These are phyloP conservation scores for Goniozus legneri DNA, from an alignment of 1,140 invertebrate species.

Conservation along the genomic window DNA sequence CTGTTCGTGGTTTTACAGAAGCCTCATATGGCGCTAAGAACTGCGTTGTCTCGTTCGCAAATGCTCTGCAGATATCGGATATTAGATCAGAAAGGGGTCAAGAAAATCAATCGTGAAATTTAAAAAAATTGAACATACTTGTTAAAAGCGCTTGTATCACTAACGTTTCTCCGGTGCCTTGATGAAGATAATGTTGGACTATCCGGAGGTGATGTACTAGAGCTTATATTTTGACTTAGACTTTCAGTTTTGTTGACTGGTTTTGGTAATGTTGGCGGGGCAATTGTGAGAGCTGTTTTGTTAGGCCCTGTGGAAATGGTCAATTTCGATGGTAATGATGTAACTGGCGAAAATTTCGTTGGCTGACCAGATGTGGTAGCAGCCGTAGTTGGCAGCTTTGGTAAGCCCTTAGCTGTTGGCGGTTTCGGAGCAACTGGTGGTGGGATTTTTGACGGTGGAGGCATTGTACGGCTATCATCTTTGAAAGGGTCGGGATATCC, in stretches of 20 bases:
- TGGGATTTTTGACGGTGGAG: slow-evolving; percentile 45
- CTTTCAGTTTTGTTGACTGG: slow-evolving; percentile 50
- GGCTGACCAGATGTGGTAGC: slow-evolving; percentile 23
- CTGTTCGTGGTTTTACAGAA: slow-evolving; percentile 57
- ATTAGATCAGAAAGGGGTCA: no score
- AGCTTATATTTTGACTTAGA: slow-evolving; percentile 50
- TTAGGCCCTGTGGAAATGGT: slow-evolving; percentile 28
- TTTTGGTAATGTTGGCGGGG: slow-evolving; percentile 56
- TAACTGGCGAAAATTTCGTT: slow-evolving; percentile 34
- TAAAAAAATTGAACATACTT: slow-evolving; percentile 59
- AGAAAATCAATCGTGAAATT: slow-evolving; percentile 1
- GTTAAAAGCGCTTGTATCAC: slow-evolving; percentile 82
- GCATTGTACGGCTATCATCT: slow-evolving; percentile 45
- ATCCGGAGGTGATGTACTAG: slow-evolving; percentile 46
- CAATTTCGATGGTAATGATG: slow-evolving; percentile 34
- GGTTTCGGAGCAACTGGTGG: slow-evolving; percentile 45
- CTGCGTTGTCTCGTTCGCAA: slow-evolving; percentile 70
- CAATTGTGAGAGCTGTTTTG: slow-evolving; percentile 29
- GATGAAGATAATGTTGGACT: slow-evolving; percentile 48
- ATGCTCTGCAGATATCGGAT: slow-evolving; percentile 59
- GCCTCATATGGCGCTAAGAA: slow-evolving; percentile 73
- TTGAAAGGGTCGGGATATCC: slow-evolving; percentile 55
- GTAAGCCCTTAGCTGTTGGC: slow-evolving; percentile 30
- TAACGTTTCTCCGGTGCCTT: slow-evolving; percentile 76
- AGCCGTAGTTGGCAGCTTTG: slow-evolving; percentile 39